Conservation (phyloP, 2,888 invertebrate genomes). For the Eristalinus aeneus region DNA sequence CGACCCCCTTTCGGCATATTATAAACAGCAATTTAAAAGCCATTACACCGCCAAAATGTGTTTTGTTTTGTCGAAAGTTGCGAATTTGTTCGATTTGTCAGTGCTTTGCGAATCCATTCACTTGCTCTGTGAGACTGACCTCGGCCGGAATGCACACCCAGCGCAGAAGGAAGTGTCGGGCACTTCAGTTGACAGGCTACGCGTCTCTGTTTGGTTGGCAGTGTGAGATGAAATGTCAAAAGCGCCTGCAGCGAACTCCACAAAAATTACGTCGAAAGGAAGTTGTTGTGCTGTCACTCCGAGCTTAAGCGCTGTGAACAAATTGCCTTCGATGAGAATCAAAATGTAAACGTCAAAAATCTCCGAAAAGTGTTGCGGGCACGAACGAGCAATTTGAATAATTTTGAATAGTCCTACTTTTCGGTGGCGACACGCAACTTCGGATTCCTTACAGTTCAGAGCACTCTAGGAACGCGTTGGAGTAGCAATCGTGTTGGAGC, state of each 20-base stretch:
- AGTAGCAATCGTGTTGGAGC: neutral
- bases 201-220: neutral
- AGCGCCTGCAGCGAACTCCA: neutral
- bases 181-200: neutral
- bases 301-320: neutral
- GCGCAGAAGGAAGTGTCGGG: neutral
- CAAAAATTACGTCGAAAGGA: constrained; percentile 8
- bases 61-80: constrained; percentile 41
- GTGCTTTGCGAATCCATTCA: constrained; percentile 6
- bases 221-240: neutral
- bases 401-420: constrained; percentile 21
- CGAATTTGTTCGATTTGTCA: constrained; percentile 14
- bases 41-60: constrained; percentile 26
- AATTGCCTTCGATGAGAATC: constrained; percentile 3
- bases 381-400: constrained; percentile 39
- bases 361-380: neutral
- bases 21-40: constrained; percentile 50
- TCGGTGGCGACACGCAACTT: constrained; percentile 10
- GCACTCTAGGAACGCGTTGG: neutral
- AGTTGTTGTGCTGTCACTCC: neutral
- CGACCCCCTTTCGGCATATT: constrained; percentile 38
- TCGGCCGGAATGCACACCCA: neutral
- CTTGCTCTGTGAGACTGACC: neutral
- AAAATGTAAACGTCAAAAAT: constrained; percentile 7
- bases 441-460: constrained; percentile 10